Evolutionary conservation across 92 coral and sea anemone species (phyloP).

Genomic region (Blastomussa wellsi): DNA sequence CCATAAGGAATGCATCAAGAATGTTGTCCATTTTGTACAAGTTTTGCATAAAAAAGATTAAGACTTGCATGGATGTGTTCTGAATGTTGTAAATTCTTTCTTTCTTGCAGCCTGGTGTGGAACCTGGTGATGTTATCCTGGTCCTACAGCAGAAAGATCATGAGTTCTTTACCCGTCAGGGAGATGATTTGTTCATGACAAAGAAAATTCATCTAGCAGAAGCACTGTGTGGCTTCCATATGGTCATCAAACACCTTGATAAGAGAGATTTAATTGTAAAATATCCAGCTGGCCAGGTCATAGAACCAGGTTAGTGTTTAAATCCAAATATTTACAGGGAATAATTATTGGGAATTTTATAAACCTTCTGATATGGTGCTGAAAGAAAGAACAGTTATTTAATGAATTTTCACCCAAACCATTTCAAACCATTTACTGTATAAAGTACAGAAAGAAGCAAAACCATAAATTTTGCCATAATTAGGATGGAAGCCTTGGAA

Average conservation of each 20-base stretch:
- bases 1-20: background rate
- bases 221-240: constrained; percentile 95
- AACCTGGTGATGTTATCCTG: constrained; percentile 95
- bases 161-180: constrained; percentile 71
- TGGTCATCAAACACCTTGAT: constrained; percentile 94
- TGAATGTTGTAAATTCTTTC: background rate
- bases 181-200: constrained; percentile 76
- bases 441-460: no score
- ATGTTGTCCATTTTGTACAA: background rate
- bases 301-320: constrained; percentile 80
- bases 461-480: no score
- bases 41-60: background rate
- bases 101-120: constrained; percentile 78
- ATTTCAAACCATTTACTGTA: no score
- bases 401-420: no score
- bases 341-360: no score
- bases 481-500: no score
- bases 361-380: no score
- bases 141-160: constrained; percentile 93
- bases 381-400: no score
- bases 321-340: background rate
- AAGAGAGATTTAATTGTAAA: constrained; percentile 79
- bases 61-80: no score
- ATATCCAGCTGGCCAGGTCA: constrained; percentile 84
- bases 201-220: constrained; percentile 83